phyloP scores from a whole-genome alignment of 2,888 invertebrate species.

The Embidobia sp. region DNA sequence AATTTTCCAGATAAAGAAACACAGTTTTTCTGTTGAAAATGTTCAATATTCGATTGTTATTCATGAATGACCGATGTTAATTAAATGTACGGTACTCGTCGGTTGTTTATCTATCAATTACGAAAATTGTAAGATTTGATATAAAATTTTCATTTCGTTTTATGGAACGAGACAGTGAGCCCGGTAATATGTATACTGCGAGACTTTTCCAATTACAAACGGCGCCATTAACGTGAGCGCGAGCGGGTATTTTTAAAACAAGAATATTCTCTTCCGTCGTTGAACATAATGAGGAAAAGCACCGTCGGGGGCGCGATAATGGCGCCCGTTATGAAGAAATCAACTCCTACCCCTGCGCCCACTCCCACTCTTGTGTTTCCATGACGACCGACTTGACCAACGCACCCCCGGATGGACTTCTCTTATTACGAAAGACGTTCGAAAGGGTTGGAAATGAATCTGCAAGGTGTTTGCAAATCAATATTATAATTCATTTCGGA shows the following conservation, averaged over 20 bases:
- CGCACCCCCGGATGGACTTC: constrained; percentile 69
- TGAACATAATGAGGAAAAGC: constrained; percentile 76
- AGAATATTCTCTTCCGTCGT: constrained; percentile 75
- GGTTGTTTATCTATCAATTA: too few relatives aligned
- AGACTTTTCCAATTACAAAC: constrained; percentile 78
- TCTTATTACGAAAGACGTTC: constrained; percentile 72
- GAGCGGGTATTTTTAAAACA: constrained; percentile 77
- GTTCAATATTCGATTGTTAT: too few relatives aligned
- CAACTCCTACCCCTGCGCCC: constrained; percentile 72
- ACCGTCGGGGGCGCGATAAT: constrained; percentile 76
- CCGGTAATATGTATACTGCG: constrained; percentile 51
- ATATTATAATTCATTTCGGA: too few relatives aligned
- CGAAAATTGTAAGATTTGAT: too few relatives aligned
- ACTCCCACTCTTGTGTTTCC: constrained; percentile 73
- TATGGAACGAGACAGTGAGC: too few relatives aligned
- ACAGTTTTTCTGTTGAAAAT: too few relatives aligned
- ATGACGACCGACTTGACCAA: constrained; percentile 79
- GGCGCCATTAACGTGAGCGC: constrained; percentile 76
- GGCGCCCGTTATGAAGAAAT: constrained; percentile 81
- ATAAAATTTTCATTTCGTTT: too few relatives aligned
- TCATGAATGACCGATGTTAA: too few relatives aligned
- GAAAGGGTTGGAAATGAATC: constrained; percentile 71
- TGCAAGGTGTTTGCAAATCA: too few relatives aligned
- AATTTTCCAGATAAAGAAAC: too few relatives aligned
- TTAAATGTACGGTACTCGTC: too few relatives aligned